These are phyloP conservation scores for Macrobrachium rosenbergii DNA, from an alignment of 1,140 invertebrate genomes.

Conservation along the genomic window DNA sequence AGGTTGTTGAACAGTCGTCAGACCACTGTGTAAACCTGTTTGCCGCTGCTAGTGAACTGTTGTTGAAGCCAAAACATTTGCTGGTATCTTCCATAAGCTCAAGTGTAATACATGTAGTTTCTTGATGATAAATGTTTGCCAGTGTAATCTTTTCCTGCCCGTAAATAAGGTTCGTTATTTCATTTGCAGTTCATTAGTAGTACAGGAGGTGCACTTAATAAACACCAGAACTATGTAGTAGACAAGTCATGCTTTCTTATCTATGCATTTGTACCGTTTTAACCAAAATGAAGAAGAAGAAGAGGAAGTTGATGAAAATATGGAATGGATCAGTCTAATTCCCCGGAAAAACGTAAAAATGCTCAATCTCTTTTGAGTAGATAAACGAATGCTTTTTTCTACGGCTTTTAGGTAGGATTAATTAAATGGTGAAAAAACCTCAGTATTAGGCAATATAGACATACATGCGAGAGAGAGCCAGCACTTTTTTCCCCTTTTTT, in stretches of 20 bases:
- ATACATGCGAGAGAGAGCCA: slow-evolving; percentile 58
- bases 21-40: too few relatives aligned
- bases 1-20: too few relatives aligned
- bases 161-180: slow-evolving; percentile 29
- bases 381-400: slow-evolving; percentile 62
- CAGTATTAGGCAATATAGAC: slow-evolving; percentile 61
- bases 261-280: slow-evolving; percentile 61
- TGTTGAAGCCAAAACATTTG: slow-evolving; percentile 49
- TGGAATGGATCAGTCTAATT: slow-evolving; percentile 27
- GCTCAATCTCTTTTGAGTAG: slow-evolving; percentile 61
- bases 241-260: slow-evolving; percentile 56
- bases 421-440: slow-evolving; percentile 54
- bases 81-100: slow-evolving; percentile 57
- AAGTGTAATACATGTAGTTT: slow-evolving; percentile 60
- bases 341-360: slow-evolving; percentile 52
- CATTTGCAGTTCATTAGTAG: slow-evolving; percentile 47
- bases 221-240: slow-evolving; percentile 43
- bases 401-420: slow-evolving; percentile 62
- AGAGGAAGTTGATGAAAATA: too few relatives aligned
- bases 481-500: slow-evolving; percentile 33
- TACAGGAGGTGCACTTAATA: slow-evolving; percentile 35
- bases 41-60: too few relatives aligned
- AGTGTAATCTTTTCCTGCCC: slow-evolving; percentile 52
- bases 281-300: slow-evolving; percentile 18
- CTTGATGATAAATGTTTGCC: slow-evolving; percentile 50